A percentile compares a stretch with the other conserved stretches of the same genome.
Evolutionary conservation across 2,888 invertebrate species (phyloP).

Genomic region (Heliconius ethilla): DNA sequence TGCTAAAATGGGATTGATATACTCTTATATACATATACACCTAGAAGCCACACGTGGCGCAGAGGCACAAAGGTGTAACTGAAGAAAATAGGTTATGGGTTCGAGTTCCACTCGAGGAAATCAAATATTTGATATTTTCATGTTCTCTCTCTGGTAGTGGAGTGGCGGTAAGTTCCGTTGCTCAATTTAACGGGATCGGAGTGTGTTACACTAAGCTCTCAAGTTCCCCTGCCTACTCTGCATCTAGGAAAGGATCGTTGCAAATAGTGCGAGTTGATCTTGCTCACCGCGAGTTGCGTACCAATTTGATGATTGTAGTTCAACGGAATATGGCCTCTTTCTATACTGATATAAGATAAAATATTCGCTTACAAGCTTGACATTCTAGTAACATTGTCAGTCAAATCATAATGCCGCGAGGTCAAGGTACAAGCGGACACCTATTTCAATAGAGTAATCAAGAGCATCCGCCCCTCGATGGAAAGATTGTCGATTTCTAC

Average conservation of each 20-base stretch:
- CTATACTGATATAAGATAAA: no score
- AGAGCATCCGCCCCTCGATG: constrained; percentile 49
- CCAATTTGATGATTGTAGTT: no score
- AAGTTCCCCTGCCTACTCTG: not conserved
- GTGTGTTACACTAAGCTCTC: not conserved
- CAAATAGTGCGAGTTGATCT: not conserved
- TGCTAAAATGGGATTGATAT: not conserved
- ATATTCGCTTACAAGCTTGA: constrained; percentile 8
- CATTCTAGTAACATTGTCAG: constrained; percentile 21
- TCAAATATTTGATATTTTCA: not conserved
- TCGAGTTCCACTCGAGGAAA: not conserved
- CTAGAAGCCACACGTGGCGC: not conserved
- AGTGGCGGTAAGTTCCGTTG: not conserved
- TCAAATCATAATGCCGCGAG: constrained; percentile 46
- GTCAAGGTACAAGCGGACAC: constrained; percentile 52
- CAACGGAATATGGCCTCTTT: no score
- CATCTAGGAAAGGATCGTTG: not conserved
- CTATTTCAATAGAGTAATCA: constrained; percentile 52
- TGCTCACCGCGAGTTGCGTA: no score
- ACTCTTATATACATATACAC: not conserved
- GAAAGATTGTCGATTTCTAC: constrained; percentile 45
- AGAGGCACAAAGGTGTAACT: not conserved
- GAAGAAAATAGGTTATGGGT: not conserved
- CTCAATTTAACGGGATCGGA: not conserved
- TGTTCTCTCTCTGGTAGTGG: not conserved